phyloP scores from a whole-genome alignment of 2,113 vertebrate genomes.

The Rhagologus leucostigma region DNA sequence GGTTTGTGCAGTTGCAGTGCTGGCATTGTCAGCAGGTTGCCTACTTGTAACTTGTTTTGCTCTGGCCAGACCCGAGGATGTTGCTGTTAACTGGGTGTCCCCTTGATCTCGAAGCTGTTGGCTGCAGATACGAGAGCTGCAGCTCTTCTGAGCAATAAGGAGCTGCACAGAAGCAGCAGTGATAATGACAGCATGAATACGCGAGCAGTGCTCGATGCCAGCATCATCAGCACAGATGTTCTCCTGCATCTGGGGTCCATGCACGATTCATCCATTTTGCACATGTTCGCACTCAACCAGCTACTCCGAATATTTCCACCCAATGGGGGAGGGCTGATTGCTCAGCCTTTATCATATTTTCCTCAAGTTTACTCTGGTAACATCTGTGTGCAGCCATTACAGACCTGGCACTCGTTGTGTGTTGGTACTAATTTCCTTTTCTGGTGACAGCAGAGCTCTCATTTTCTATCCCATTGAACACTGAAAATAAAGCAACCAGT shows the following conservation, averaged over 20 bases:
- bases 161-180: neutral
- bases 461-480: neutral
- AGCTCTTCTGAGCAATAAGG: neutral
- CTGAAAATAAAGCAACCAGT: neutral
- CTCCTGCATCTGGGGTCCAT: slow-evolving; percentile 44
- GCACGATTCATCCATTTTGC: neutral
- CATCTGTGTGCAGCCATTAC: slow-evolving; percentile 60
- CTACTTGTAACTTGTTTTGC: neutral
- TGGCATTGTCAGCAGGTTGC: neutral
- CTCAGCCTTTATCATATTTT: slow-evolving; percentile 38
- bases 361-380: slow-evolving; percentile 42
- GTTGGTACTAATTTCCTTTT: neutral
- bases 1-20: neutral
- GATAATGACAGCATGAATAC: slow-evolving; percentile 43
- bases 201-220: slow-evolving; percentile 30
- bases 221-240: slow-evolving; percentile 43
- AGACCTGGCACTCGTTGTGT: neutral
- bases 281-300: slow-evolving; percentile 45
- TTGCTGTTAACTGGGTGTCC: neutral
- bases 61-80: neutral
- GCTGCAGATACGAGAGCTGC: neutral
- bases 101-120: neutral
- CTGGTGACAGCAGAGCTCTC: neutral
- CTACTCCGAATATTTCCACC: neutral
- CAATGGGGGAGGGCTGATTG: slow-evolving; percentile 14